Base-by-base conservation (phyloP, 2,797 vertebrate genomes). In the Cetoscarus ocellatus region DNA sequence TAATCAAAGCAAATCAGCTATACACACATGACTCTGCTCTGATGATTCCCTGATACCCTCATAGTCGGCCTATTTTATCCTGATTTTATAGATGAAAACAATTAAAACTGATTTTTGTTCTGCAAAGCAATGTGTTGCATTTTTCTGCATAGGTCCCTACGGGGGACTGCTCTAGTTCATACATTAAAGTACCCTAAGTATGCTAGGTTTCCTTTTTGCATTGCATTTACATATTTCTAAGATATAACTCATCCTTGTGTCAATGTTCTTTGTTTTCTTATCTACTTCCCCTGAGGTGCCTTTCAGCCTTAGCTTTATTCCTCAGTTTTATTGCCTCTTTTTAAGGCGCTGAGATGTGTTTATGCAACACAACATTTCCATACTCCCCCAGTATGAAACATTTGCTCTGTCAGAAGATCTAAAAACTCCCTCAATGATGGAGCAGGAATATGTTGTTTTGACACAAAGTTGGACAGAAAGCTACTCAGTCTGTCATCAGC, bases 381-480 rank as follows among this genome's bases (percentile, higher is more conserved):
- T 47, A 50, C 57, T 59, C 39, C 38, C 18, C 4, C 57, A 15
- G 34, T 61, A 76, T 88, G 66, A 87, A 85, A 83, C 75, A 77
- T 88, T 79, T 73, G 78, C 70, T 50, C n/a, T n/a, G n/a, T n/a
- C n/a, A n/a, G 79, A 75, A 71, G 79, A 77, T 76, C 52, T 58
- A 43, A 69, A 27, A 27, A 62, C 34, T 60, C 52, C 53, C 2
- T 10, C 50, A 51, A 27, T 47, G 80, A 76, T 7, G 40, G 67
- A 59, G 15, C 0, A 13, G 70, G 75, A 85, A 5, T 10, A 83
- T 67, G 65, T 61, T 50, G 64, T 70, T 71, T 73, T 68, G 77
- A 82, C 61, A 71, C 49, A 52, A 42, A 79, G 68, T 75, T 74
- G 50, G 65, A 70, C 63, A 34, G 69, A 72, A 72, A 74, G 64